Evolutionary conservation across 35 echinoderm and acorn worm genomes (phyloP).

Genomic region (Ophiothrix spiculata): DNA sequence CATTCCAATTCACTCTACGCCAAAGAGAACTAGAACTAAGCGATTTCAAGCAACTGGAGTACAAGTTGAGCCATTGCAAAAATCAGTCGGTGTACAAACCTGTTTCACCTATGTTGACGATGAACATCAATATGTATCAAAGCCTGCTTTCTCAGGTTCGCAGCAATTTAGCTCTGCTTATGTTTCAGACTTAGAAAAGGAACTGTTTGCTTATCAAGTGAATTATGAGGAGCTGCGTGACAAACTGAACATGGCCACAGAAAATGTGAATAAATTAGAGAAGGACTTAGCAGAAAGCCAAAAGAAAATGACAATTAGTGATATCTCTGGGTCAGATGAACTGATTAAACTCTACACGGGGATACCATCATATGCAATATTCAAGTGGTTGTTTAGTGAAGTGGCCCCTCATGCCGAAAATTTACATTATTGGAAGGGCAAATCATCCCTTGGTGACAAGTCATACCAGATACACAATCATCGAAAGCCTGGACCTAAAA

Average conservation of each 20-base stretch:
- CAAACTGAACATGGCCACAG: neutral
- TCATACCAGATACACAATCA: slow-evolving; percentile 20
- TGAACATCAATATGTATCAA: neutral
- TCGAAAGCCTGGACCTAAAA: slow-evolving; percentile 23
- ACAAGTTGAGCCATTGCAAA: neutral
- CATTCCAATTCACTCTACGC: neutral
- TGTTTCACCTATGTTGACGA: neutral
- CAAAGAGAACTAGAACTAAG: neutral
- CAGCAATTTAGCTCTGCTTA: neutral
- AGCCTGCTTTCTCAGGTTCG: neutral
- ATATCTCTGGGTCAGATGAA: slow-evolving; percentile 30
- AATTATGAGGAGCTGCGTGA: neutral
- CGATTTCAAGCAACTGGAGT: neutral
- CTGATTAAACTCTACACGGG: slow-evolving; percentile 28
- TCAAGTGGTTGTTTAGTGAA: slow-evolving; percentile 38
- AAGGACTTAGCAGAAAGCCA: neutral
- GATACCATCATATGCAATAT: slow-evolving; percentile 14
- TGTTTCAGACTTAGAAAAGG: slow-evolving; percentile 15
- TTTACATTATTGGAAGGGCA: slow-evolving; percentile 39
- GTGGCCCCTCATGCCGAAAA: slow-evolving; percentile 8
- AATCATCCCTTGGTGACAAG: slow-evolving; percentile 25
- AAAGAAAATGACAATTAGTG: slow-evolving; percentile 8
- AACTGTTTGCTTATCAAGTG: neutral
- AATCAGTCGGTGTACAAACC: slow-evolving; percentile 7
- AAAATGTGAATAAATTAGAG: neutral